Percentiles rank a stretch among this genome's conserved stretches.
Conservation (phyloP, 1,140 invertebrate genomes). For the Triops cancriformis region DNA sequence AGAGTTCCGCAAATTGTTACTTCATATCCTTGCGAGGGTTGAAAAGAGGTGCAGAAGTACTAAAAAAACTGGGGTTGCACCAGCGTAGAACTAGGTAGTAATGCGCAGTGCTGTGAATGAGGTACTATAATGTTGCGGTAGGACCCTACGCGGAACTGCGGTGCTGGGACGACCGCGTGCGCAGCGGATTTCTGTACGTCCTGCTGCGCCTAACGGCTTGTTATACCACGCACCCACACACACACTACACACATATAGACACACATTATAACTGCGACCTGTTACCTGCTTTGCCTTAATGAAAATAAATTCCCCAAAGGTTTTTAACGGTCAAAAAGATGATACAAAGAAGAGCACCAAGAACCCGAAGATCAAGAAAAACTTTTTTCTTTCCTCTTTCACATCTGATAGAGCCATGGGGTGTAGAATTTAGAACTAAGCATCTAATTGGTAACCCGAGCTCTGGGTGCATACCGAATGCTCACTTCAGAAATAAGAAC, state of each 20-base stretch:
- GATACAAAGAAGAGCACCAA: no score
- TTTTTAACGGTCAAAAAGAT: no score
- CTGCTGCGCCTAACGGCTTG: constrained; percentile 24
- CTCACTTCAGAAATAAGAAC: not conserved
- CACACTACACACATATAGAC: not conserved
- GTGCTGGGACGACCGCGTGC: not conserved
- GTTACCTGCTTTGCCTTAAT: not conserved
- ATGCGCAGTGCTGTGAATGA: not conserved
- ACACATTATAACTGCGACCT: not conserved
- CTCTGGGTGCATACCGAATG: not conserved
- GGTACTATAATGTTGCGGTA: not conserved
- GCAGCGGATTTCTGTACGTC: constrained; percentile 17
- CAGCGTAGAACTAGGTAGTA: no score
- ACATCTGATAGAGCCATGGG: no score
- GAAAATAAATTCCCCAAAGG: not conserved
- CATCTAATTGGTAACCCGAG: not conserved
- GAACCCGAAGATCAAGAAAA: no score
- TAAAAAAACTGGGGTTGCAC: no score
- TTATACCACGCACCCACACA: constrained; percentile 8
- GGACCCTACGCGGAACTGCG: not conserved
- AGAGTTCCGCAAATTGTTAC: no score
- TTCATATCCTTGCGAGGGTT: no score
- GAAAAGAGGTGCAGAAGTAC: no score
- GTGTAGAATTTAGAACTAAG: no score
- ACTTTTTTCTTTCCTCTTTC: no score